These are phyloP conservation scores for Sterrhoptilus dennistouni DNA, from an alignment of 2,113 vertebrate species.

Conservation along the genomic window DNA sequence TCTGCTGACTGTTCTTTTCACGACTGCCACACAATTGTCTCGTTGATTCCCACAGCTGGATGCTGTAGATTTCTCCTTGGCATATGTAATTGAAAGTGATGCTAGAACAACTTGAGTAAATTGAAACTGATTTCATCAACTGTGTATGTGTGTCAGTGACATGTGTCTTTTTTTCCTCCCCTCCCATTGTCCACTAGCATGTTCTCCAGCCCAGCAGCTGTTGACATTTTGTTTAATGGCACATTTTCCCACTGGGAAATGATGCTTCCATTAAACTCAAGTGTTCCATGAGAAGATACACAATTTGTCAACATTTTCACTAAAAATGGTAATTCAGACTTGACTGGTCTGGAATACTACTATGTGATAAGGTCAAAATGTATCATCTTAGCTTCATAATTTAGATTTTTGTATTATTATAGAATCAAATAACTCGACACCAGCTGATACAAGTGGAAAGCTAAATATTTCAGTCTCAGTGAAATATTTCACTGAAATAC, in stretches of 20 bases:
- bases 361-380: background rate
- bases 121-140: constrained; percentile 40
- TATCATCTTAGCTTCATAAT: background rate
- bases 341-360: background rate
- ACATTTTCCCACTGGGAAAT: constrained; percentile 7
- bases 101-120: constrained; percentile 46
- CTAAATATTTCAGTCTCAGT: background rate
- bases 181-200: constrained; percentile 28
- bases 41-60: constrained; percentile 66
- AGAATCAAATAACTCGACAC: background rate
- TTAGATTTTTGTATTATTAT: background rate
- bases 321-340: constrained; percentile 11
- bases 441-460: background rate
- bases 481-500: background rate
- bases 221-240: constrained; percentile 3
- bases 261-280: constrained; percentile 11
- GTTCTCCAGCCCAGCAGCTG: constrained; percentile 33
- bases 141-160: background rate
- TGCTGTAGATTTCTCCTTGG: constrained; percentile 48
- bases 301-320: constrained; percentile 16
- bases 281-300: constrained; percentile 1
- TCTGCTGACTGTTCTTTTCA: constrained; percentile 49
- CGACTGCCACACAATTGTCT: constrained; percentile 27
- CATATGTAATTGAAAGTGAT: constrained; percentile 27
- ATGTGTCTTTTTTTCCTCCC: background rate